Conservation (phyloP, 2,888 invertebrate species). For the Apomyelois bistriatella region DNA sequence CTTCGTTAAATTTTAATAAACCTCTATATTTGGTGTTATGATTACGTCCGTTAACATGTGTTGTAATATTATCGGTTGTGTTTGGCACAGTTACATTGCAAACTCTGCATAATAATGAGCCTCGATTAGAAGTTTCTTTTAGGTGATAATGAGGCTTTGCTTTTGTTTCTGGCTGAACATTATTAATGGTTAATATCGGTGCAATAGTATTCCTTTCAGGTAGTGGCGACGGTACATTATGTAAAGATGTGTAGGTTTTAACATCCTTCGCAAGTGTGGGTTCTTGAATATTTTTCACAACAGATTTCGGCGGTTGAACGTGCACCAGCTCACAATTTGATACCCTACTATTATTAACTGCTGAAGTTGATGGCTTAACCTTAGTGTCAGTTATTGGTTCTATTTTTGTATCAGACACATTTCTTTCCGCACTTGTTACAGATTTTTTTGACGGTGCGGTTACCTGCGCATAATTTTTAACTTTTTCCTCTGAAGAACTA, state of each 20-base stretch:
- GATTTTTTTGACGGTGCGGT: not conserved
- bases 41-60: not conserved
- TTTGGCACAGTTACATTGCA: not conserved
- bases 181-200: not conserved
- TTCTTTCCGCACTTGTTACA: no score
- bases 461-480: not conserved
- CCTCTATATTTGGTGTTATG: not conserved
- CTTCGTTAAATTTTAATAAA: not conserved
- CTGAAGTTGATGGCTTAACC: no score
- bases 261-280: not conserved
- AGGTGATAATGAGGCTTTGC: slow-evolving; percentile 18
- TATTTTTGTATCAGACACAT: no score
- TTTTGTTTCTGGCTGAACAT: not conserved
- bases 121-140: slow-evolving; percentile 13
- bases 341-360: no score
- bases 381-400: no score
- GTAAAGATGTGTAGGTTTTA: not conserved
- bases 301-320: no score
- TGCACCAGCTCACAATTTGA: no score
- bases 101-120: not conserved
- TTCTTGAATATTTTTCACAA: not conserved
- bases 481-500: not conserved
- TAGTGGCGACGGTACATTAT: not conserved
- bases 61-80: not conserved
- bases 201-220: no score